phyloP scores from a whole-genome alignment of 2,113 vertebrate species.

The Pomatostomus ruficeps region DNA sequence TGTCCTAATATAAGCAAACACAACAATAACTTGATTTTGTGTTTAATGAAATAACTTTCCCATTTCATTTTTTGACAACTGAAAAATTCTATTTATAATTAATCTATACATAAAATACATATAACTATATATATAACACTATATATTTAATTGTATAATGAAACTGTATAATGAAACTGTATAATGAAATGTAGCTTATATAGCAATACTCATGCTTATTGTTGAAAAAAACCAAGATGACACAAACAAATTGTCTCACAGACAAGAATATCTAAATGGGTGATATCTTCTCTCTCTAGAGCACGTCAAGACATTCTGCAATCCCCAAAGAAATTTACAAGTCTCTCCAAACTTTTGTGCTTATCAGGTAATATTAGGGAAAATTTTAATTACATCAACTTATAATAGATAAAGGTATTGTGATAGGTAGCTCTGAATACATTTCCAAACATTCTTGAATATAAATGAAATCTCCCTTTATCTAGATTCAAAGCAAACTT shows the following conservation, averaged over 20 bases:
- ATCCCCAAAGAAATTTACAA: neutral
- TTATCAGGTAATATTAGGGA: neutral
- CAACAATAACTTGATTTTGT: constrained; percentile 7
- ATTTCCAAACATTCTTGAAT: neutral
- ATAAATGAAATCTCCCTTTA: neutral
- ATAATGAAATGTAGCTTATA: neutral
- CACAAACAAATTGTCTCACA: neutral
- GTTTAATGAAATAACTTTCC: constrained; percentile 30
- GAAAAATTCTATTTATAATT: neutral
- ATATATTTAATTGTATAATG: neutral
- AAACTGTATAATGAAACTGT: neutral
- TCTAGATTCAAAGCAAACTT: neutral
- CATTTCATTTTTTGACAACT: neutral
- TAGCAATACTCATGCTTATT: neutral
- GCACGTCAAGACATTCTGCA: neutral
- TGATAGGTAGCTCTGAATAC: neutral
- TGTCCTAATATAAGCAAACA: neutral
- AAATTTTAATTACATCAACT: neutral
- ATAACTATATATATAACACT: neutral
- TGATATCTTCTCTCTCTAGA: neutral
- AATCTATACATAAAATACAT: neutral
- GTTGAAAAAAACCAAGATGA: neutral
- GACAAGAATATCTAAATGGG: neutral
- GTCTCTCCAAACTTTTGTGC: neutral
- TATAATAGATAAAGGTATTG: neutral